phyloP scores from a whole-genome alignment of 2,888 invertebrate species.

The Drosophila prolongata region DNA sequence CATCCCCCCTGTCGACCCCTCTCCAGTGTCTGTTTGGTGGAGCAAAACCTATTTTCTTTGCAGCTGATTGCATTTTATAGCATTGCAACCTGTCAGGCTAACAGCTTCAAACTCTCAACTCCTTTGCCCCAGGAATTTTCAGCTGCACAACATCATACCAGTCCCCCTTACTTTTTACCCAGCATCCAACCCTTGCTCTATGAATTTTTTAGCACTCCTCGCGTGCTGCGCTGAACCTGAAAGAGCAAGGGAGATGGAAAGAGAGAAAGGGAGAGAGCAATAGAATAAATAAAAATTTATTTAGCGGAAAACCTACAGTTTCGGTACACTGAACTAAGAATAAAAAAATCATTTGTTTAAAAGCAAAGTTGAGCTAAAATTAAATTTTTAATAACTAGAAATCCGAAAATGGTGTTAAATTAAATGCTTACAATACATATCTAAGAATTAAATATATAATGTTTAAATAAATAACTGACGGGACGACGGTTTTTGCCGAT shows the following conservation, averaged over 20 bases:
- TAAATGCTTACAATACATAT: not conserved
- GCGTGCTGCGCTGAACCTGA: constrained; percentile 18
- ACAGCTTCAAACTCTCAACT: constrained; percentile 48
- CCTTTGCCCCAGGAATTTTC: constrained; percentile 61
- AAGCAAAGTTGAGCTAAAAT: not conserved
- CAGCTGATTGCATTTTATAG: constrained; percentile 80
- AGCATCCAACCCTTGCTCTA: constrained; percentile 6
- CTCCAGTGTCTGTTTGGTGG: constrained; percentile 60
- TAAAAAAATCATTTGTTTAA: not conserved
- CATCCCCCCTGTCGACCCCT: not conserved
- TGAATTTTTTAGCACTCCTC: constrained; percentile 43
- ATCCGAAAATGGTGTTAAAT: not conserved
- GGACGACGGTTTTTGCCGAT: too few relatives aligned
- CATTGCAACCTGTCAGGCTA: constrained; percentile 57
- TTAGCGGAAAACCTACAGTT: constrained; percentile 50
- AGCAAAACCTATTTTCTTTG: constrained; percentile 76
- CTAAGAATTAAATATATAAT: not conserved
- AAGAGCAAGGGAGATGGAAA: not conserved
- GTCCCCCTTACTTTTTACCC: constrained; percentile 16
- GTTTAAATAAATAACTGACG: too few relatives aligned
- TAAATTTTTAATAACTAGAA: not conserved
- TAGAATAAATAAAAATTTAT: constrained; percentile 60
- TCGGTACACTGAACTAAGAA: constrained; percentile 17
- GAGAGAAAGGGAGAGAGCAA: constrained; percentile 6
- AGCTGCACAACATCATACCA: constrained; percentile 52